Conservation (phyloP, 2,113 vertebrate genomes). For the Gulo gulo region DNA sequence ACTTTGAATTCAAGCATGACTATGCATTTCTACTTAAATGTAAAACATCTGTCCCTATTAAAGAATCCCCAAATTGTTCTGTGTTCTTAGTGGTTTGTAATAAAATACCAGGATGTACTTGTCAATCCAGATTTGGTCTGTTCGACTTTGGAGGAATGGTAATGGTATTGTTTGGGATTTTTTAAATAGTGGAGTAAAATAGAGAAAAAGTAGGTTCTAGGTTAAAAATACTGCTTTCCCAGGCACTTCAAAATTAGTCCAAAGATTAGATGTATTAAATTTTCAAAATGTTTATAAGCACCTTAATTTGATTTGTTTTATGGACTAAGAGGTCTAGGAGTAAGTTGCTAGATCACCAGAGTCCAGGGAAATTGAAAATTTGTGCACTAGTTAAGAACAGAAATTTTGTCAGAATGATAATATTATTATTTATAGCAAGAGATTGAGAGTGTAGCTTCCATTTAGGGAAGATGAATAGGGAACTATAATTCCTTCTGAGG, state of each 20-base stretch:
- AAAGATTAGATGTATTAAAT: background rate
- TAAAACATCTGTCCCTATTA: conserved; percentile 36
- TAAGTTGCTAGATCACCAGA: background rate
- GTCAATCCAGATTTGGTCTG: background rate
- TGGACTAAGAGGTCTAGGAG: background rate
- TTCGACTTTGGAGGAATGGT: background rate
- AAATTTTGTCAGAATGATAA: background rate
- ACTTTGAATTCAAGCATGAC: conserved; percentile 24
- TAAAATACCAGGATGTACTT: background rate
- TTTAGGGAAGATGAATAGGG: conserved; percentile 24
- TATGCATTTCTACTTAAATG: conserved; percentile 26
- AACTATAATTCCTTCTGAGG: conserved; percentile 17
- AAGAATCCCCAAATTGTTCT: background rate
- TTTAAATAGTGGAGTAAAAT: background rate
- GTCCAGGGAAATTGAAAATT: background rate
- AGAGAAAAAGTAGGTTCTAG: background rate
- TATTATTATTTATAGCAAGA: background rate
- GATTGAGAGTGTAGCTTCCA: background rate
- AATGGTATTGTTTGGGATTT: background rate
- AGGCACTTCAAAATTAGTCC: background rate
- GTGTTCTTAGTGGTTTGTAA: background rate
- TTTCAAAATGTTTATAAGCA: background rate
- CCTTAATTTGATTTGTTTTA: conserved; percentile 4
- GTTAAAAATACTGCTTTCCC: background rate
- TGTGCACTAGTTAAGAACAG: background rate